Evolutionary conservation across 2,113 vertebrate species (phyloP).

Genomic region (Cyprinus carpio): DNA sequence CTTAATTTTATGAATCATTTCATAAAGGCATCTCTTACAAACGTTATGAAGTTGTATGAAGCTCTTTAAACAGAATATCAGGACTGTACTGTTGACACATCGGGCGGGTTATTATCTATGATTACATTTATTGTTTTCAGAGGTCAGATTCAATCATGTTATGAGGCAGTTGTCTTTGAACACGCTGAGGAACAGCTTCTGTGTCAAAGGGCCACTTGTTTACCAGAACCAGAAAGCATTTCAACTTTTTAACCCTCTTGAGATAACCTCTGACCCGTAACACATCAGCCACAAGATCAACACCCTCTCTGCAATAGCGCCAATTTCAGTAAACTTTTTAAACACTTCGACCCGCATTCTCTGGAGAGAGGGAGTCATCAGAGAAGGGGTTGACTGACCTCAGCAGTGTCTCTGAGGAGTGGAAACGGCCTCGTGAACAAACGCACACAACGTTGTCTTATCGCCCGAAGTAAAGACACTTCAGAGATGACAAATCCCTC

Average conservation of each 20-base stretch:
- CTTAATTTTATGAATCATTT: too few species aligned
- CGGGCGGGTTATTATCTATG: background rate
- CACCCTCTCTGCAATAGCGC: background rate
- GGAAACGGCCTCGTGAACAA: conserved; percentile 23
- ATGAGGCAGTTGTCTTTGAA: background rate
- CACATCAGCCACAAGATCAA: conserved; percentile 30
- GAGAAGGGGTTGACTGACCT: conserved; percentile 39
- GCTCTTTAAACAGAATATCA: background rate
- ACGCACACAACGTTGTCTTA: conserved; percentile 13
- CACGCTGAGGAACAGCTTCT: background rate
- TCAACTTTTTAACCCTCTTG: background rate
- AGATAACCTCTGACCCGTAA: conserved; percentile 24
- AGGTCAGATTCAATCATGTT: background rate
- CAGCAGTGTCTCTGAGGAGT: conserved; percentile 27
- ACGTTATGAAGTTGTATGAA: background rate
- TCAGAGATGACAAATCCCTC: conserved; percentile 38
- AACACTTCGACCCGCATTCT: conserved; percentile 19
- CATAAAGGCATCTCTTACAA: background rate
- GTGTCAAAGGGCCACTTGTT: conserved; percentile 31
- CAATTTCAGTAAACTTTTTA: background rate
- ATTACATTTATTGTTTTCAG: background rate
- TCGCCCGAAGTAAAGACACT: background rate
- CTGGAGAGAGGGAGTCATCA: background rate
- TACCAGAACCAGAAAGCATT: conserved; percentile 19
- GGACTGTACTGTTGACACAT: background rate